Evolutionary conservation across 2,797 vertebrate genomes (phyloP), one percentile per base, ranked within the genome.

Genomic region (Rhinophrynus dorsalis): DNA sequence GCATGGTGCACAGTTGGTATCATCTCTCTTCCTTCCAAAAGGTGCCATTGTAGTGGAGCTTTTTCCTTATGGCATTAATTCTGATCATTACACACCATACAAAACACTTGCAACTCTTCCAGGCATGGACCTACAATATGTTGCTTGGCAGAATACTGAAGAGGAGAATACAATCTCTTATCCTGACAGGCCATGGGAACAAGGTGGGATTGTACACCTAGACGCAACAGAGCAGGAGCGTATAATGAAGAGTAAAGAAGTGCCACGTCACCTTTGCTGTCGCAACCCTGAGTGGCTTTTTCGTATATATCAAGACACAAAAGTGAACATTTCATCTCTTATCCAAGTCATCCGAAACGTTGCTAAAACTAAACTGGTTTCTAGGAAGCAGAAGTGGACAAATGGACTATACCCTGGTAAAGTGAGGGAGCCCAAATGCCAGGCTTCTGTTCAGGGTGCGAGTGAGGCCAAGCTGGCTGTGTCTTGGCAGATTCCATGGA

Each of bases 401-500:
- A 86, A 88, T 26, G 82, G 86, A n/a, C 85, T 98, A 23, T 96
- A 98, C 77, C 97, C 97, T 0, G 94, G 97, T 59, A 94, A 92
- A 67, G 97, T 99, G 74, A 88, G 95, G 75, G 92, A 94, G 74
- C 86, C 95, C 2, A 92, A 89, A 40, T 99, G 97, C 83, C 94
- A 96, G 77, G 91, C 94, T 0, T 94, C 94, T 0, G 92, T 95
- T 37, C 95, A 95, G 82, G 94, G 93, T 0, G 85, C 91, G 0
- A 91, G 87, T 0, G 94, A 95, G 83, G 97, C 96, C 3, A 95
- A 90, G 78, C 93, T 99, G 67, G 85, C 89, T 0, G 93, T 99
- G 52, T 96, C 94, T 21, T 99, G 97, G 97, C 94, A 98, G 84
- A 95, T 97, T 44, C 97, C 97, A 0, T 99, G 97, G 97, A 99